Base-by-base conservation (phyloP, 1,140 invertebrate species). In the Anadara kagoshimensis region DNA sequence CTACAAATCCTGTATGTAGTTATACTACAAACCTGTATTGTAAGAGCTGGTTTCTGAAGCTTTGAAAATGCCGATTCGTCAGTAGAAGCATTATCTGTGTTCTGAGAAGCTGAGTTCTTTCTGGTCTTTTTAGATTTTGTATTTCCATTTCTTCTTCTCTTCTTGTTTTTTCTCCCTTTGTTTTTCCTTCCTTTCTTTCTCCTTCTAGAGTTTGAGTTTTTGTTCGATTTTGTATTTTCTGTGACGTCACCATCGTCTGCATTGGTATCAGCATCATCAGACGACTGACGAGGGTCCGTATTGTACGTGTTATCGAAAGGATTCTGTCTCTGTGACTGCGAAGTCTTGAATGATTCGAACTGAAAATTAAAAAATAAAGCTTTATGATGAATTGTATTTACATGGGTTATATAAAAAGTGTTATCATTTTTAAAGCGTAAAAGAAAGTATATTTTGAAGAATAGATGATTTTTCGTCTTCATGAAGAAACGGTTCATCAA, bases 231-330 rank as follows among this genome's bases (percentile, higher is more conserved):
- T 47, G 44, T 66, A 61, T 26, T 61, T 22, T 58, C 54, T 49
- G 67, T 68, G 4, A 43, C 53, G 12, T 26, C 45, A 14, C 7
- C 26, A 22, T 66, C 53, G 24, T 45, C 58, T 54, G 43, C 65
- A n/a, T 22, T 64, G n/a, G 36, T 36, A 41, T 29, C 41, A 41
- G 10, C 36, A 11, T 56, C 36, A 58, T 22, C 22, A 45, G 10
- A n/a, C 14, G 49, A 54, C 26, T 67, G 75, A 26, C 78, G 78
- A 10, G 71, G 68, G 16, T 78, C 71, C 3, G 79, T 83, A 56
- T 83, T 83, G 20, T 76, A 82, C 26, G 76, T 75, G 56, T 81
- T 83, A 20, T 82, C 83, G 20, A 79, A 61, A 16, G 79, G 67
- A 71, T 58, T 75, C 5, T 47, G 24, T 22, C 58, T 26, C 20